Percentiles rank a stretch among this genome's conserved stretches.
Conservation (phyloP, 2,113 vertebrate genomes). For the Gobiocypris rarus region DNA sequence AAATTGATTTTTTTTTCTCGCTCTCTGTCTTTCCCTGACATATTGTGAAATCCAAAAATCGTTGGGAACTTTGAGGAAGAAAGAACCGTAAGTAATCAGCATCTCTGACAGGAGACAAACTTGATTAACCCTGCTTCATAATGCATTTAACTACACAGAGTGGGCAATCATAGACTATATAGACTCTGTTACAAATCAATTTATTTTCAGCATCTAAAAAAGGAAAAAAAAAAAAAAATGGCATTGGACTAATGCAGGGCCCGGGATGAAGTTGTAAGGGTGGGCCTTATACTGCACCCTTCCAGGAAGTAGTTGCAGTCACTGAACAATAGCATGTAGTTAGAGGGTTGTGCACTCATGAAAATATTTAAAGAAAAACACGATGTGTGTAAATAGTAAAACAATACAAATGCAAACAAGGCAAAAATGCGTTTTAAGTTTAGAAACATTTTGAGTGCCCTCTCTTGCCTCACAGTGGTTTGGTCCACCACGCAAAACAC, state of each 20-base stretch:
- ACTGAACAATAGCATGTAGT: neutral
- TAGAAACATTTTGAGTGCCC: no score
- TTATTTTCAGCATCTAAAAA: neutral
- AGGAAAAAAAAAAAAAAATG: neutral
- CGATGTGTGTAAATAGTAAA: no score
- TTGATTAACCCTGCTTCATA: slow-evolving; percentile 38
- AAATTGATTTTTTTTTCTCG: slow-evolving; percentile 14
- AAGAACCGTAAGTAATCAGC: slow-evolving; percentile 6
- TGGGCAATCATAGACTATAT: slow-evolving; percentile 1
- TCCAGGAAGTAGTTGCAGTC: neutral
- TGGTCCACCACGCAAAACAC: no score
- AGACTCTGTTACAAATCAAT: neutral
- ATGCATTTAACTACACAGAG: slow-evolving; percentile 19
- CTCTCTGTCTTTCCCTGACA: slow-evolving; percentile 40
- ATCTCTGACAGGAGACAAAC: slow-evolving; percentile 35
- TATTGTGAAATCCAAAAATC: slow-evolving; percentile 48
- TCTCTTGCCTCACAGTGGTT: no score
- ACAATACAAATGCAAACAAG: no score
- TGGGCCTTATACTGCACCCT: neutral
- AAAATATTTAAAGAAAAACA: no score
- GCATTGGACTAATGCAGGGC: neutral
- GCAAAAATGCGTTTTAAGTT: no score
- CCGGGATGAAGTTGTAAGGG: neutral
- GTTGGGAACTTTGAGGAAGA: slow-evolving; percentile 41
- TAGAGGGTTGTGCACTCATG: no score